Percentiles rank a stretch among this genome's conserved stretches.
phyloP scores from a whole-genome alignment of 1,140 invertebrate genomes.

The Polyergus mexicanus region DNA sequence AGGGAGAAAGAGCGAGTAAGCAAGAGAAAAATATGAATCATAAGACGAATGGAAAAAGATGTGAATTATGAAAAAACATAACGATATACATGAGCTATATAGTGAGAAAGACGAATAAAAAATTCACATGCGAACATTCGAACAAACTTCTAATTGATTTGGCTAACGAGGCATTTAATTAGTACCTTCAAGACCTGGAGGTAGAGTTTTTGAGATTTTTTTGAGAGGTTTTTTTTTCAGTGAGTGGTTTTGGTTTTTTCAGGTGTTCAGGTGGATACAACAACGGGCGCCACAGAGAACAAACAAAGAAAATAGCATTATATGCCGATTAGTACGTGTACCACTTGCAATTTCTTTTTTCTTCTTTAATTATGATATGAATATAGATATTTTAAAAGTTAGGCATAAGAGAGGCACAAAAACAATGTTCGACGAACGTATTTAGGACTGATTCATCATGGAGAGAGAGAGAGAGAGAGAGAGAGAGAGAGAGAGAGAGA shows the following conservation, averaged over 20 bases:
- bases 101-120: constrained; percentile 12
- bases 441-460: constrained; percentile 41
- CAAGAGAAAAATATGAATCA: not conserved
- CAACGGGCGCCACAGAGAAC: constrained; percentile 86
- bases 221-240: constrained; percentile 83
- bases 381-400: constrained; percentile 65
- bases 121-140: constrained; percentile 74
- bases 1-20: constrained; percentile 5
- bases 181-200: constrained; percentile 87
- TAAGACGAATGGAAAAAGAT: not conserved
- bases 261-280: constrained; percentile 86
- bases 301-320: constrained; percentile 86
- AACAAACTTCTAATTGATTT: constrained; percentile 84
- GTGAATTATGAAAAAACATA: not conserved
- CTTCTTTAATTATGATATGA: constrained; percentile 37
- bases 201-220: constrained; percentile 85
- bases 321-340: constrained; percentile 83
- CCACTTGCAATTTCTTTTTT: constrained; percentile 57
- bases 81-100: not conserved
- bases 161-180: constrained; percentile 84
- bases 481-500: not conserved
- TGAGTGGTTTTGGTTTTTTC: constrained; percentile 84
- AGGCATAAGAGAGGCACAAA: constrained; percentile 69
- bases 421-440: constrained; percentile 49
- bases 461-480: not conserved